Evolutionary conservation across 2,113 vertebrate species (phyloP).

Genomic region (Tamias sibiricus): DNA sequence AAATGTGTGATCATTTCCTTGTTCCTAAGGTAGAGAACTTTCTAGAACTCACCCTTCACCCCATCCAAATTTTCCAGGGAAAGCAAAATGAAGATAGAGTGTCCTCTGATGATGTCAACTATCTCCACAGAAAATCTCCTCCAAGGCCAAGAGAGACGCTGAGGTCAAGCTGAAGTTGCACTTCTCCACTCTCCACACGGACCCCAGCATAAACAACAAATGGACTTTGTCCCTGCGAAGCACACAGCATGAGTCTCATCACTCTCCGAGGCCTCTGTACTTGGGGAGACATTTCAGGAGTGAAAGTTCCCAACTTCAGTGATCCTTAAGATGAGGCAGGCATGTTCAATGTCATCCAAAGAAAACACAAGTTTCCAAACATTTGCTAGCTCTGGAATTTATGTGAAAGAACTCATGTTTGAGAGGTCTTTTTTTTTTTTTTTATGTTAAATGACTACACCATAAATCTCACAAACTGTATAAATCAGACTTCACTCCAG

Average conservation of each 20-base stretch:
- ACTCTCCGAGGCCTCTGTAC: neutral
- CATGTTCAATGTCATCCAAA: conserved; percentile 35
- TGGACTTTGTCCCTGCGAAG: too few species aligned
- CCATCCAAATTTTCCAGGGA: neutral
- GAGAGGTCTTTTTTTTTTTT: conserved; percentile 59
- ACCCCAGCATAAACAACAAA: neutral
- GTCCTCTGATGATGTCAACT: neutral
- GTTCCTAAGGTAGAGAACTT: neutral
- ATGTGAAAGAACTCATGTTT: conserved; percentile 66
- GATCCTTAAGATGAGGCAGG: neutral
- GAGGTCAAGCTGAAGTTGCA: neutral
- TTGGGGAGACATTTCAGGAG: fast-evolving
- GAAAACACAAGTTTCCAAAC: conserved; percentile 66
- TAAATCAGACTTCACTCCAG: conserved; percentile 74
- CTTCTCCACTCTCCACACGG: neutral
- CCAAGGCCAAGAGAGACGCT: neutral
- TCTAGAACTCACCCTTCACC: too few species aligned
- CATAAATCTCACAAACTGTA: conserved; percentile 66
- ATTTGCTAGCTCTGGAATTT: conserved; percentile 70
- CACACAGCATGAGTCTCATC: fast-evolving
- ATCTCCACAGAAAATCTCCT: neutral
- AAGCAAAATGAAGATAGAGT: neutral
- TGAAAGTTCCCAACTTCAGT: neutral
- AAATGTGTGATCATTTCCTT: neutral
- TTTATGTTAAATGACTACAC: conserved; percentile 71